Base-by-base conservation (phyloP, 2,888 invertebrate species). In the Phorcus lineatus region DNA sequence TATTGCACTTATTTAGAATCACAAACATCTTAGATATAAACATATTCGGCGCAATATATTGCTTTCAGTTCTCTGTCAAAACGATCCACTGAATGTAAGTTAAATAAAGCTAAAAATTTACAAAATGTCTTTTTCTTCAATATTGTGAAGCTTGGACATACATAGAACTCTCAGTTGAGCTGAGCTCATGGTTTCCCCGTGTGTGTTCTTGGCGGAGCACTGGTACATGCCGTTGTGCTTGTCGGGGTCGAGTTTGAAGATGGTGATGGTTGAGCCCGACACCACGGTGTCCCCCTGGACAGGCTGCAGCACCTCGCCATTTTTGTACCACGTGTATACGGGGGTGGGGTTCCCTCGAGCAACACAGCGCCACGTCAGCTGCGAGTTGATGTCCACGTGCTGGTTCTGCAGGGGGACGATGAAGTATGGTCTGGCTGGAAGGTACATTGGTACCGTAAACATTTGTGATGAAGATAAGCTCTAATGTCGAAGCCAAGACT, bases 181-280 rank as follows among this genome's bases (percentile, higher is more conserved):
- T 4, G 97, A 96, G 0, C 97, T 97, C 92, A 96, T 98, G 81
- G 95, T 95, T 0, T 96, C 96, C 91, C 96, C 97, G 11, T 98
- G 93, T 86, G 97, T 96, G 94, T 99, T 99, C 80, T 95, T 95
- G 0, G 98, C 98, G 88, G 96, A 95, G 92, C 98, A 99, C 90
- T 99, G 98, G 92, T 97, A 99, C 97, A 98, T 98, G 36, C 97
- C 98, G 78, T 96, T 96, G 93, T 99, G 98, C 88, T 95, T 70
- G 0, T 76, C 81, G 1, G 83, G 77, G 22, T 85, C 81, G 7
- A 90, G 84, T 9, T 82, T 80, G 19, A 24, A 13, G 47, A 92
- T 90, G 40, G 83, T 83, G 78, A 91, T 74, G 54, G 82, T 80
- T 67, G 90, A 90, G 36, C 74, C 77, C 22, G 77, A 77, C n/a